phyloP scores from a whole-genome alignment of 92 coral and sea anemone genomes.

The Parazoanthus swiftii region DNA sequence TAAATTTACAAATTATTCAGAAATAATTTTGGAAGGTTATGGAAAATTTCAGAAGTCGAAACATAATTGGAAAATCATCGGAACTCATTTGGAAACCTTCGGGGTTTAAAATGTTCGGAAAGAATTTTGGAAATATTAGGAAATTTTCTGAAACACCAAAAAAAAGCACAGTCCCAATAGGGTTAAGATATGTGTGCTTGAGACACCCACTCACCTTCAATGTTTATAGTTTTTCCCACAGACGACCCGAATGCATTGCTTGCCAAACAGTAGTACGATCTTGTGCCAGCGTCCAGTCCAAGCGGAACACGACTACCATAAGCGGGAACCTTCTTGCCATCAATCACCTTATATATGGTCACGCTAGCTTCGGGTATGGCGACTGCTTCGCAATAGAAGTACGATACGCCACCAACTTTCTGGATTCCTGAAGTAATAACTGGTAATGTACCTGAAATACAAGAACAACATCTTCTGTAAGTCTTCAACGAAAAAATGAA shows the following conservation, averaged over 20 bases:
- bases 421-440: constrained; percentile 52
- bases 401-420: constrained; percentile 50
- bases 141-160: no score
- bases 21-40: no score
- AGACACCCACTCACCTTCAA: constrained; percentile 52
- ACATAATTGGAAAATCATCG: no score
- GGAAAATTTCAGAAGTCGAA: no score
- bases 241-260: constrained; percentile 76
- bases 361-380: constrained; percentile 71
- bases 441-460: constrained; percentile 65
- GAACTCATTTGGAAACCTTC: no score
- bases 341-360: constrained; percentile 55
- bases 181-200: no score
- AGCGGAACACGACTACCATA: constrained; percentile 44
- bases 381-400: constrained; percentile 69
- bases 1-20: no score
- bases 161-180: no score
- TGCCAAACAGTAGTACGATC: constrained; percentile 75
- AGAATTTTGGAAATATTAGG: no score
- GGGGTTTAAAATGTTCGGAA: no score
- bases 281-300: constrained; percentile 50
- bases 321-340: constrained; percentile 34
- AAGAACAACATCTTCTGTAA: no score
- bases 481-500: no score
- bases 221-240: constrained; percentile 47